A percentile compares a stretch with the other conserved stretches of the same genome.
phyloP scores from a whole-genome alignment of 2,888 invertebrate genomes.

The Mantis religiosa region DNA sequence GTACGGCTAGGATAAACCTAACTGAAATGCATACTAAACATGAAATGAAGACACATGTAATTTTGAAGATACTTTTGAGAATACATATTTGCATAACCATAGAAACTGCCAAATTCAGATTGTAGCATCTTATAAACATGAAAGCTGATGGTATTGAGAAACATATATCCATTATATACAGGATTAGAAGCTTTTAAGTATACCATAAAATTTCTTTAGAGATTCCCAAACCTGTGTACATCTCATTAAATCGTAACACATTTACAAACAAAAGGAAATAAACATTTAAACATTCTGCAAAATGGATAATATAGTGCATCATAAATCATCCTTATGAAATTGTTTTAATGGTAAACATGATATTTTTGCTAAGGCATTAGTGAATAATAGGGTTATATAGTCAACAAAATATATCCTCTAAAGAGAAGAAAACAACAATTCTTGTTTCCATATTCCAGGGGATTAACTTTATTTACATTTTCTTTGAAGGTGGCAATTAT shows the following conservation, averaged over 20 bases:
- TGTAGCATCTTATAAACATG: not conserved
- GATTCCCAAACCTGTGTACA: not conserved
- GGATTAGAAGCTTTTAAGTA: not conserved
- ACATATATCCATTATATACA: not conserved
- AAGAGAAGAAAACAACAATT: not conserved
- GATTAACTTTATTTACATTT: slow-evolving; percentile 30
- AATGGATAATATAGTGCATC: not conserved
- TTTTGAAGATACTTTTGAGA: not conserved
- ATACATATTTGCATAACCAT: not conserved
- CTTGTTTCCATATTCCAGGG: slow-evolving; percentile 17
- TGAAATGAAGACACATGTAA: not conserved
- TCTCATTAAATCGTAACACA: not conserved
- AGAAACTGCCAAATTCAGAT: not conserved
- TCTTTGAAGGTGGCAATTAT: slow-evolving; percentile 25
- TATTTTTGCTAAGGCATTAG: not conserved
- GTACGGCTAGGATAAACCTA: no score
- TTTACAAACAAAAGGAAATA: not conserved
- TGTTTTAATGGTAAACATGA: not conserved
- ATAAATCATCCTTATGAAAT: no score
- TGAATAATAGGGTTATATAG: not conserved
- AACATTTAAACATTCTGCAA: not conserved
- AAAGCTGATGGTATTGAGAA: not conserved
- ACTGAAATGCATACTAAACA: no score
- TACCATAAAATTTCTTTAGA: not conserved
- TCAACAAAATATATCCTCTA: not conserved